Percentiles rank a stretch among this genome's conserved stretches.
phyloP scores from a whole-genome alignment of 2,113 vertebrate genomes.

The Chloropsis hardwickii region DNA sequence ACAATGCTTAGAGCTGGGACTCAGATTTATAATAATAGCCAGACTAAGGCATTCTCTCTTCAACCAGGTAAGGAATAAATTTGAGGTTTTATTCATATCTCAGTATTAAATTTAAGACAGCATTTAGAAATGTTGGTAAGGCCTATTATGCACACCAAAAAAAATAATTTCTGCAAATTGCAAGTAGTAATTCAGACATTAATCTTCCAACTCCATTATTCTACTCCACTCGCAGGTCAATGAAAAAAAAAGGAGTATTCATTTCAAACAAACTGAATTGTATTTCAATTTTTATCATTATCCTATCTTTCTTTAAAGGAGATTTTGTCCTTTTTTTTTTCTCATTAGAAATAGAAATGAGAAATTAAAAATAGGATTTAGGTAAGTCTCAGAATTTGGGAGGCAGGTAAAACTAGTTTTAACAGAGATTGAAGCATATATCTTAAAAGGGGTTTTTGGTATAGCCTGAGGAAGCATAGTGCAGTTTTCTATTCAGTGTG shows the following conservation, averaged over 20 bases:
- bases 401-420: not conserved
- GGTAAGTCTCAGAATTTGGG: not conserved
- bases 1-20: not conserved
- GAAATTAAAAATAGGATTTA: not conserved
- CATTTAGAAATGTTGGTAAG: not conserved
- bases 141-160: not conserved
- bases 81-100: not conserved
- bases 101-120: not conserved
- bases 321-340: not conserved
- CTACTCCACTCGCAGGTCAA: not conserved
- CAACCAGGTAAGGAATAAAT: not conserved
- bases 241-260: not conserved
- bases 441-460: not conserved
- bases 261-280: not conserved
- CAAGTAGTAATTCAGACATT: not conserved
- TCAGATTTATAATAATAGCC: not conserved
- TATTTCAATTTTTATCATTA: not conserved
- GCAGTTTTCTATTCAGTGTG: not conserved
- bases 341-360: not conserved
- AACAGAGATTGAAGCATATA: not conserved
- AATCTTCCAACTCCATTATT: not conserved
- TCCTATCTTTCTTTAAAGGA: not conserved
- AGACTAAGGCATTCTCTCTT: not conserved
- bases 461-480: not conserved
- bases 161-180: not conserved